Evolutionary conservation across 2,888 invertebrate genomes (phyloP), one percentile per base, ranked within the genome.

Genomic region (Sisyra terminalis): DNA sequence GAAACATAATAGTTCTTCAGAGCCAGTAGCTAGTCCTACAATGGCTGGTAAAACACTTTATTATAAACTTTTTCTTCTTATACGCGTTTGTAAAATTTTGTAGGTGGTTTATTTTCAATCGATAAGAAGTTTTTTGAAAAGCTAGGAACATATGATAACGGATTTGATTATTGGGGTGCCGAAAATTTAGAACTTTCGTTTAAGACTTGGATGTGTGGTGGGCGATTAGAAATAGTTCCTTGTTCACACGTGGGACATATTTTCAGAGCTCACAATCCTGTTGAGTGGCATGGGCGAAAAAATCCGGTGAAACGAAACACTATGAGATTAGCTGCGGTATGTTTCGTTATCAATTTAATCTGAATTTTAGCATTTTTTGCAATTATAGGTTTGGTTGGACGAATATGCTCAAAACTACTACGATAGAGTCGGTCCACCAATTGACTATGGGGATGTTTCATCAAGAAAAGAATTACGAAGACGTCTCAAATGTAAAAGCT

Each of bases 121-220:
- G 89, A 93, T 61, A 80, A 82, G 58, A 67, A 68, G 47, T 99
- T 94, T 66, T 99, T 98, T 62, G 89, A 94, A 62, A 75, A 75
- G 49, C 71, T 99, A 30, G 98, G 98, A 42, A 92, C 93, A 24
- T 98, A 99, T 61, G 98, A 98, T 64, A 88, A 90, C 40, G 98
- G 96, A 10, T 98, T 98, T 64, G 98, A 99, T 61, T 98, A 98
- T 54, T 98, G 98, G 98, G 98, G 98, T 47, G 94, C 96, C 37
- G 94, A 98, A 66, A 97, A 98, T 66, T 69, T 97, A 48, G 97
- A 97, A 63, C 67, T 98, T 15, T 97, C 96, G 1, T 98, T 98
- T 64, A 96, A 97, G 73, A 89, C 93, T 7, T 99, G 98, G 98
- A 98, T 98, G 98, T 99, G 98, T 58, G 97, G 97, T 43, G 98